Evolutionary conservation across 2,888 invertebrate genomes (phyloP), one percentile per base, ranked within the genome.

Genomic region (Sialis fuliginosa): DNA sequence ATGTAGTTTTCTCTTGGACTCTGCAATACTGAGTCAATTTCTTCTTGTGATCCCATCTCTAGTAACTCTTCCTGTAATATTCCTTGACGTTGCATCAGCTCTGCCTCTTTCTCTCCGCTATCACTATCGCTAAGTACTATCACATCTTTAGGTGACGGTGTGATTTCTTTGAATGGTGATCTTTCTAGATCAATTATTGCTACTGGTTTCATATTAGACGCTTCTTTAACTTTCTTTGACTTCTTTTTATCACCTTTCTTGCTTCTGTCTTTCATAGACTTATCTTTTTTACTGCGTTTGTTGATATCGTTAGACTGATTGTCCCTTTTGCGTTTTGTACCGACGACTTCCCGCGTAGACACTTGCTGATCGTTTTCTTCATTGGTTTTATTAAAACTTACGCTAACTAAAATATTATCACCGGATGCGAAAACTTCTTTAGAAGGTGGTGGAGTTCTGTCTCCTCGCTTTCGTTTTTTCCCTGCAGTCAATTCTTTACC

Each of bases 341-440:
- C 55, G 1, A 62, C 55, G 4, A 57, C 59, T 22, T 57, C 57
- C 41, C 59, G 56, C 9, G 48, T 46, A 4, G 52, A 46, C 22
- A 57, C 54, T 8, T 63, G 60, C 9, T 57, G 57, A 9, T 62
- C 57, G 48, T 61, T 59, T 48, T 64, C 58, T 33, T 60, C 60
- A 50, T 62, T 70, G 53, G 74, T 75, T 55, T 86, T 85, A 61
- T 84, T 82, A 65, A 91, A 92, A 63, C 88, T 90, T 12, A 92
- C 88, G 65, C 89, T 90, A 8, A 92, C 90, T 52, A 92, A 74
- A 57, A 92, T 91, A 62, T 90, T 91, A 64, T 91, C 88, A 4
- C 91, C 91, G 8, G 90, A 89, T 1, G 91, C 88, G 62, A 89
- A 91, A 4, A 92, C 88, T 66, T 90, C 90, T 62, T 91, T 91